These are phyloP conservation scores for Trachythela sp. DNA, from an alignment of 64 coral and sea anemone genomes.

Conservation along the genomic window DNA sequence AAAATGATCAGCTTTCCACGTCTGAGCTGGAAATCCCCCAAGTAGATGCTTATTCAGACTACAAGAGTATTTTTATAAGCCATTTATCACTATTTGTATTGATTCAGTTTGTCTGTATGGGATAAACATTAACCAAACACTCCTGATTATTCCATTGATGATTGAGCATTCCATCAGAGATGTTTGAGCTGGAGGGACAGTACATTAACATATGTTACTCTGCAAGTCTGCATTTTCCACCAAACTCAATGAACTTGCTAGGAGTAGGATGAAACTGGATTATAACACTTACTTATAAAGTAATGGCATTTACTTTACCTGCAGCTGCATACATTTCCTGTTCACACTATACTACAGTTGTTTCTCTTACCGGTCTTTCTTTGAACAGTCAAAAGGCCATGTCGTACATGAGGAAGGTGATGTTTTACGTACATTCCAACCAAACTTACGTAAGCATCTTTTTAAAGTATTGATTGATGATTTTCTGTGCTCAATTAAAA, in stretches of 20 bases:
- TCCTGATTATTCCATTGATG: background rate
- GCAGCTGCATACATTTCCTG: background rate
- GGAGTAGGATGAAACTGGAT: background rate
- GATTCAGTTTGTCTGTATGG: background rate
- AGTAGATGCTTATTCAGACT: background rate
- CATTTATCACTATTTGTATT: background rate
- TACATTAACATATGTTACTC: no score
- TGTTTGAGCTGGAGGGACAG: no score
- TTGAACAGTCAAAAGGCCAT: background rate
- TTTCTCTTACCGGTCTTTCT: background rate
- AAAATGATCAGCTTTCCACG: background rate
- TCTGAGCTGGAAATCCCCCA: background rate
- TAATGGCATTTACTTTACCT: background rate
- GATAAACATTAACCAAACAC: background rate
- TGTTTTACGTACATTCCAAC: no score
- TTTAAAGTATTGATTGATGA: no score
- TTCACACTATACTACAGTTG: background rate
- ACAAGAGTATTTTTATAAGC: background rate
- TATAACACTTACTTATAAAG: background rate
- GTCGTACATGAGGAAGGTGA: no score
- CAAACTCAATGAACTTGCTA: background rate
- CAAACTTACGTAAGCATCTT: no score
- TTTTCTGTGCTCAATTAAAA: no score
- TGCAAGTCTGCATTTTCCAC: no score
- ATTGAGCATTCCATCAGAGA: background rate